Base-by-base conservation (phyloP, 53 echinoderm and acorn worm genomes). In the Stichopus horrens region DNA sequence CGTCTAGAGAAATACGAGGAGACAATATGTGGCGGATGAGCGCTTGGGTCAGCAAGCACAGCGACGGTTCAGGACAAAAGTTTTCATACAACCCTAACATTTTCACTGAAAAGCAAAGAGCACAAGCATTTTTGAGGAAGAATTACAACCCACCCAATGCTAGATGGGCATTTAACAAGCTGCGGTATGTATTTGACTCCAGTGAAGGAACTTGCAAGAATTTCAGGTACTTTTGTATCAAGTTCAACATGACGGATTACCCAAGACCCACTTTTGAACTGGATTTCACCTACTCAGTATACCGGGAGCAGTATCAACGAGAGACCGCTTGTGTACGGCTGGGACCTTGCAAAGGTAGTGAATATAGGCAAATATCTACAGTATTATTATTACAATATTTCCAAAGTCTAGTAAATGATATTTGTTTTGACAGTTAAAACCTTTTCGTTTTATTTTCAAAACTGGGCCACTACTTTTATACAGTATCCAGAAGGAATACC, bases 1-100 rank as follows among this genome's bases (percentile, higher is more conserved):
- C 87, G 5, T 87, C 74, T 6, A 74, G 75, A 57, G 21, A 16
- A 19, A 87, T 87, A 55, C 55, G 55, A 6, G 87, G 87, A 54
- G 57, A 55, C 55, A 75, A 87, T 74, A 74, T 87, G 75, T 87
- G 87, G 87, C 52, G 58, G 54, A 5, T 87, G 5, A 53, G 75
- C 74, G 87, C 87, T 9, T 87, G 87, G 87, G 87, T 87, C 52
- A 87, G 87, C 56, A 52, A 74, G 5, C 74, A 87, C 74, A 57
- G 37, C 19, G 87, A 87, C 54, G 87, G 87, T 14, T n/a, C 74
- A n/a, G 87, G 87, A 20, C 5, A 18, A 13, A 21, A 75, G 22
- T 21, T 52, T 73, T 87, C 87, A 6, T 74, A 87, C 57, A 5
- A 53, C 5, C 22, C 52, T 52, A 87, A 87, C 54, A 67, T 87